Evolutionary conservation across 2,113 vertebrate genomes (phyloP).

Genomic region (Peromyscus leucopus): DNA sequence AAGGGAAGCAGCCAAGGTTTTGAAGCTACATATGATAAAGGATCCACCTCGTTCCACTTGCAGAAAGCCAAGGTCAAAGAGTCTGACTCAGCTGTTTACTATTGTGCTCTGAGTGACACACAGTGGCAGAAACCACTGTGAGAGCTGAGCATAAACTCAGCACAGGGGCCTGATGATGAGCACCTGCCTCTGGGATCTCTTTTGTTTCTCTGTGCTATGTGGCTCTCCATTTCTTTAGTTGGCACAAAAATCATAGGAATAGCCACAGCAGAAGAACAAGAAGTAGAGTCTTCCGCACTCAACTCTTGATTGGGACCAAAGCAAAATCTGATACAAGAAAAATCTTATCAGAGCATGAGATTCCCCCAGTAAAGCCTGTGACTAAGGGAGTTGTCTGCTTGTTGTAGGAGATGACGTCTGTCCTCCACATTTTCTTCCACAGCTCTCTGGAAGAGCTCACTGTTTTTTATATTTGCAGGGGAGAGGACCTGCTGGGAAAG

Average conservation of each 20-base stretch:
- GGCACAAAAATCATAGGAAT: not conserved
- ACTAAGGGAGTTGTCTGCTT: not conserved
- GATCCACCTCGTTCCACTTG: too few species aligned
- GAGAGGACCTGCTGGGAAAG: not conserved
- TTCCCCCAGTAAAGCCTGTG: not conserved
- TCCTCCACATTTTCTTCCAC: not conserved
- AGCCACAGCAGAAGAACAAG: not conserved
- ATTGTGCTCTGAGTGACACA: not conserved
- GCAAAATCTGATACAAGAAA: not conserved
- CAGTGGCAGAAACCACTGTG: not conserved
- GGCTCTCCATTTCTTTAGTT: not conserved
- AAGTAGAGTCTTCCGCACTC: fast-evolving
- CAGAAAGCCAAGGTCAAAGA: too few species aligned
- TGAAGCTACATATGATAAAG: not conserved
- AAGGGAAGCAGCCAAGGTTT: not conserved
- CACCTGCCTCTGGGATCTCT: too few species aligned
- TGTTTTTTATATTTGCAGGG: not conserved
- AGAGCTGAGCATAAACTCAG: not conserved
- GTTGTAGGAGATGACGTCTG: not conserved
- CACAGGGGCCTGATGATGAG: not conserved
- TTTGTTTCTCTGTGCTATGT: not conserved
- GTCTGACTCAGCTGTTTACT: too few species aligned
- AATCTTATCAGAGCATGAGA: not conserved
- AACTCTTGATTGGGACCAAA: not conserved
- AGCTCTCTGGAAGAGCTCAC: not conserved